Base-by-base conservation (phyloP, 2,113 vertebrate species). In the Apus apus region DNA sequence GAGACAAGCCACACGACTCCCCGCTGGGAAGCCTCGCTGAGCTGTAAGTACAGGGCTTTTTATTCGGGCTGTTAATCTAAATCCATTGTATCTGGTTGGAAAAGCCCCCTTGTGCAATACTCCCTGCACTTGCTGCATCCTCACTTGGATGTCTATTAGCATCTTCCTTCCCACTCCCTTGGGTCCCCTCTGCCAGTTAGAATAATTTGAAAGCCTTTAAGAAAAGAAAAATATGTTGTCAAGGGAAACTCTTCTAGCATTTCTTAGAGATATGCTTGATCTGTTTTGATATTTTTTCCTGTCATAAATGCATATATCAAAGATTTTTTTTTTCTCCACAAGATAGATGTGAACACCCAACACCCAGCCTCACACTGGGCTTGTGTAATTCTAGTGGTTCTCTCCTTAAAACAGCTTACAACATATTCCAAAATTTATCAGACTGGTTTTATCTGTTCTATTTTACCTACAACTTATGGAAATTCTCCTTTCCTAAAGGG, bases 41-140 rank as follows among this genome's bases (percentile, higher is more conserved):
- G 84, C 89, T 85, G 94, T 96, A 90, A 97, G 95, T 97, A 95
- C 94, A 92, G 96, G 91, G 88, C 3, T 93, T 93, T 94, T 93
- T 90, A 80, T 97, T 88, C 46, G 85, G 65, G 4, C 78, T 51
- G 64, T 90, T 94, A 83, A 93, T 96, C 85, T 80, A 83, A 85
- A 93, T 32, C 89, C 75, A 64, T 89, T 88, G 91, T 87, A 93
- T 61, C 85, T 76, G 85, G 32, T 6, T 76, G 74, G 93, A 76
- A 95, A 97, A 94, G 78, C 84, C 90, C 79, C 70, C 8, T 29
- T 40, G 73, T 93, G 93, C 65, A 57, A 27, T 67, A 87, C 65
- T 92, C 60, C 53, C 86, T 95, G 83, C 86, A 43, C 91, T 90
- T 67, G 65, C 95, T 92, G 84, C 91, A 89, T 94, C 88, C 93